Evolutionary conservation across 1,140 invertebrate genomes (phyloP), one percentile per base, ranked within the genome.

Genomic region (Drosophila nasuta): DNA sequence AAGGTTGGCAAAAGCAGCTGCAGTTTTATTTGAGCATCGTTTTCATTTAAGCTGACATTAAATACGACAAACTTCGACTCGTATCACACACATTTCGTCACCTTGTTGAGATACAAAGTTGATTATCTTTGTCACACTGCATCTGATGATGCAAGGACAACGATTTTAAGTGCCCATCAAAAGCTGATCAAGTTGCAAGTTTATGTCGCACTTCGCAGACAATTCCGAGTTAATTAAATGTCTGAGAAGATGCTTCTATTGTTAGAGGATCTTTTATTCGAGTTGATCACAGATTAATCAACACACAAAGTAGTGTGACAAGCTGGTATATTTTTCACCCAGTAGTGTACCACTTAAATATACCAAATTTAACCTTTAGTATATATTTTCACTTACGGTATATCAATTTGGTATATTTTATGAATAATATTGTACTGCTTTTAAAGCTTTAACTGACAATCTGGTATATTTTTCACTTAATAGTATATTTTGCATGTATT

Each of bases 1-100:
- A 52, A 43, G 28, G 56, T 38, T 68, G 49, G 38, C 48, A 67
- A 10, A 28, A 60, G 67, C 35, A 38, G 60, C 33, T 38, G 48
- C 48, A 59, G 46, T 58, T 46, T 15, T 6, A 38, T 58, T 48
- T 20, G 15, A 54, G n/a, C 49, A 65, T 41, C 10, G 4, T 8
- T 25, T 51, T 68, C 20, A 17, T 30, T 41, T 38, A 48, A 49
- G 51, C 51, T 54, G 51, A 35, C 51, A 54, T 54, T 54, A 54
- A 54, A 35, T 35, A 8, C 33, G n/a, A 54, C n/a, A 41, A 25
- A 43, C 33, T 54, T 43, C 30, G 13, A 15, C 30, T 2, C 15
- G n/a, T 38, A 1, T 1, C 49, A 11, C 51, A 54, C 30, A 35
- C 30, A 54, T 30, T 33, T 46, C 46, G 25, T 25, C 58, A 60